Evolutionary conservation across 2,888 invertebrate genomes (phyloP).

Genomic region (Eupelmus urozonus): DNA sequence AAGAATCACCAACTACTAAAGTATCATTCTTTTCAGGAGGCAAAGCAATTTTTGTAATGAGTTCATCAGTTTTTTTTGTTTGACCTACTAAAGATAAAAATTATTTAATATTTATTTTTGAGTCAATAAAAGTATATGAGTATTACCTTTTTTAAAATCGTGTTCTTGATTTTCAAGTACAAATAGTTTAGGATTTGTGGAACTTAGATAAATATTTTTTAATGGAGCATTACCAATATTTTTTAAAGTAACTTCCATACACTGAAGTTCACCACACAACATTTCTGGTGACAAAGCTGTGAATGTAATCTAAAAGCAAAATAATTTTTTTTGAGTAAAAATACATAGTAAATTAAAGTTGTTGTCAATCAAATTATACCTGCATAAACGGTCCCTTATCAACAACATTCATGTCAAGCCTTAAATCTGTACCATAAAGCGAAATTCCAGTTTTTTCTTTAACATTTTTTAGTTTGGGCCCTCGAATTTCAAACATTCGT

Average conservation of each 20-base stretch:
- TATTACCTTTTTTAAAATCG: slow-evolving; percentile 59
- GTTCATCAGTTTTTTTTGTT: slow-evolving; percentile 75
- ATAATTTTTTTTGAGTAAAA: slow-evolving; percentile 22
- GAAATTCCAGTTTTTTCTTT: slow-evolving; percentile 78
- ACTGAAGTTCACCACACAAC: slow-evolving; percentile 86
- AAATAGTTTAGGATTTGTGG: slow-evolving; percentile 84
- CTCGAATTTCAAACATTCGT: slow-evolving; percentile 79
- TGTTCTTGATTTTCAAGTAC: slow-evolving; percentile 76
- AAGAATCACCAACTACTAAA: slow-evolving; percentile 79
- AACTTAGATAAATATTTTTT: slow-evolving; percentile 82
- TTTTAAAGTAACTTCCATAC: slow-evolving; percentile 83
- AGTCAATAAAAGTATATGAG: neutral
- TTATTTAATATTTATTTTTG: neutral
- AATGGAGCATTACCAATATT: slow-evolving; percentile 85
- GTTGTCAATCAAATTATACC: slow-evolving; percentile 77
- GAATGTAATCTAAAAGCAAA: slow-evolving; percentile 82
- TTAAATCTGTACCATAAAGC: slow-evolving; percentile 81
- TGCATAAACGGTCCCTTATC: slow-evolving; percentile 90
- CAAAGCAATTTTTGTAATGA: slow-evolving; percentile 76
- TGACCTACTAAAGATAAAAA: slow-evolving; percentile 66
- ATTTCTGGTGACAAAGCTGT: slow-evolving; percentile 83
- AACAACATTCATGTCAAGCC: slow-evolving; percentile 86
- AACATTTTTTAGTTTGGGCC: slow-evolving; percentile 80
- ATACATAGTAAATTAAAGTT: slow-evolving; percentile 1
- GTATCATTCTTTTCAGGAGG: slow-evolving; percentile 73